Base-by-base conservation (phyloP, 2,888 invertebrate genomes). In the Cryptophagus acutangulus region DNA sequence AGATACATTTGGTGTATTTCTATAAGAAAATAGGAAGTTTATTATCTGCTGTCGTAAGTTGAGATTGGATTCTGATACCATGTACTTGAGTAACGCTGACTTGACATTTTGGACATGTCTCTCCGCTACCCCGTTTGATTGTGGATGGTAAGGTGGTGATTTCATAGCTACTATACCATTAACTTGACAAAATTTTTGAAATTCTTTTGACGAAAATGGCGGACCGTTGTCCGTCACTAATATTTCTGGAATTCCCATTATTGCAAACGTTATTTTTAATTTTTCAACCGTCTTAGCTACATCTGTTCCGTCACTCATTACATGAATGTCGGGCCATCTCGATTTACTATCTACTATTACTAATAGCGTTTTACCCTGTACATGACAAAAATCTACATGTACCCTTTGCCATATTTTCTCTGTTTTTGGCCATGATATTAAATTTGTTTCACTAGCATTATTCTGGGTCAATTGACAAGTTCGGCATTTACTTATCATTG, bases 321-420 rank as follows among this genome's bases (percentile, higher is more conserved):
- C n/a, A 20, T 20, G 24, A 20, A 20, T 20, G n/a, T 20, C 24
- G 6, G n/a, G n/a, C 24, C 24, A 20, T n/a, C 24, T 20, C 6
- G 24, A 20, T 16, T 33, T 39, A 28, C 29, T 37, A 13, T 41
- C 37, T n/a, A 37, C 36, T 20, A 41, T 37, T 30, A 41, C 6
- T 12, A 41, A 31, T 14, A 40, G 36, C 12, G n/a, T 15, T 12
- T 2, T 4, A 26, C 18, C 6, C 8, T 28, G 14, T n/a, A 20
- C 16, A 26, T 37, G n/a, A 31, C 36, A 37, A 13, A 41, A 41
- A 38, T 41, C 41, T 9, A 41, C 10, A 17, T 40, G 35, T n/a
- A 40, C 14, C 13, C 40, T 3, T 9, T 25, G 3, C 39, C 39
- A 37, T 29, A 25, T 18, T 17, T 41, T 41, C 24, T 30, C 15